These are phyloP conservation scores for Quiscalus mexicanus DNA, from an alignment of 2,113 vertebrate species.

Conservation along the genomic window DNA sequence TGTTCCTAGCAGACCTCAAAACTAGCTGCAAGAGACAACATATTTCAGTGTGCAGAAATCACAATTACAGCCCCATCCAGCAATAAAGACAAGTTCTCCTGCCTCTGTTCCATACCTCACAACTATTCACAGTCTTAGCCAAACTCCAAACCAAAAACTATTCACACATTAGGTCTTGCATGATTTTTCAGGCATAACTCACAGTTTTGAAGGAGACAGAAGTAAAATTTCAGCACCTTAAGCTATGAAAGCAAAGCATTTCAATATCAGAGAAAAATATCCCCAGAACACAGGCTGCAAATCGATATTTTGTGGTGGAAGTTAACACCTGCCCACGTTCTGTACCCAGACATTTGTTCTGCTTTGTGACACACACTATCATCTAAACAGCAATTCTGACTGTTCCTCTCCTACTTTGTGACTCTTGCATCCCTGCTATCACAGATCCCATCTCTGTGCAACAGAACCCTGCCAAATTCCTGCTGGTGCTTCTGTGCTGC, in stretches of 20 bases:
- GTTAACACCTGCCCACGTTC: not conserved
- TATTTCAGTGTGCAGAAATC: not conserved
- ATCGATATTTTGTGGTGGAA: not conserved
- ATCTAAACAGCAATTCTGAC: not conserved
- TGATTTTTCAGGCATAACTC: not conserved
- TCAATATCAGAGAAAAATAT: not conserved
- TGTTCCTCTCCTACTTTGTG: not conserved
- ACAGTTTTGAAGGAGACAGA: not conserved
- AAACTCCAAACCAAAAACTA: not conserved
- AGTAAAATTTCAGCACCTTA: not conserved
- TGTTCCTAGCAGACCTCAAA: not conserved
- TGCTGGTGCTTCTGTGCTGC: fast-evolving
- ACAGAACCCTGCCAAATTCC: not conserved
- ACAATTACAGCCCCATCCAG: not conserved
- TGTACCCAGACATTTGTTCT: not conserved
- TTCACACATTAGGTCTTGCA: not conserved
- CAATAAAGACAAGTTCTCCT: not conserved
- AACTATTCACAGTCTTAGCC: not conserved
- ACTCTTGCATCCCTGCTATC: not conserved
- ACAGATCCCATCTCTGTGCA: not conserved
- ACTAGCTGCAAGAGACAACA: not conserved
- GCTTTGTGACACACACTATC: not conserved
- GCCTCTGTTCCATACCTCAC: not conserved
- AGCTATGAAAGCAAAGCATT: not conserved
- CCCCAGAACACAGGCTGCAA: not conserved